phyloP scores from a whole-genome alignment of 2,888 invertebrate genomes.

The Caenorhabditis imperialis region DNA sequence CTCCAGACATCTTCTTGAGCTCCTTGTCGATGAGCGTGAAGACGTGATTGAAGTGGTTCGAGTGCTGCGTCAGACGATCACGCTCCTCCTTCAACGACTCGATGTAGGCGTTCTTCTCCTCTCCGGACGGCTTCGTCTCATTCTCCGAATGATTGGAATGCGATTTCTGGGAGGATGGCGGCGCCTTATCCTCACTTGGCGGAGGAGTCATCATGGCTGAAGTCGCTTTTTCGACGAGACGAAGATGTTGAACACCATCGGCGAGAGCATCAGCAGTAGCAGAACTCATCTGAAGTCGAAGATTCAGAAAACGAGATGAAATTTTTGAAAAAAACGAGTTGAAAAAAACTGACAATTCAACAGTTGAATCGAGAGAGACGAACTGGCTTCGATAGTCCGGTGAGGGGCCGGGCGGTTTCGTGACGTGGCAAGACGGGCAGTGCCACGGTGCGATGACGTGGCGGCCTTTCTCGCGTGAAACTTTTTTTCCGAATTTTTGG shows the following conservation, averaged over 20 bases:
- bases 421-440: conserved; percentile 30
- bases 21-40: conserved; percentile 49
- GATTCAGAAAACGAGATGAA: conserved; percentile 4
- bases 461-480: too few species aligned
- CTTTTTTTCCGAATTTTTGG: too few species aligned
- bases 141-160: conserved; percentile 48
- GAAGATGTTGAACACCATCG: conserved; percentile 31
- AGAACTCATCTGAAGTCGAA: conserved; percentile 11
- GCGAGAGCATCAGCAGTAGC: conserved; percentile 21
- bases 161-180: conserved; percentile 37
- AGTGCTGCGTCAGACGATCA: conserved; percentile 30
- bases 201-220: conserved; percentile 38
- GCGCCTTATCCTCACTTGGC: conserved; percentile 33
- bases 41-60: conserved; percentile 41
- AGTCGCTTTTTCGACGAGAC: conserved; percentile 23
- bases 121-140: conserved; percentile 4
- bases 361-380: conserved; percentile 1
- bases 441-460: conserved; percentile 1
- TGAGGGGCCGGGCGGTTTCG: conserved; percentile 13
- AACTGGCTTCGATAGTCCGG: conserved; percentile 1
- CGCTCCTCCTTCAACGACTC: conserved; percentile 53
- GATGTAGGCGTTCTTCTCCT: conserved; percentile 34
- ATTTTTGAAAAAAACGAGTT: neutral
- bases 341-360: conserved; percentile 10
- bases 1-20: conserved; percentile 19